Conservation (phyloP, 2,797 vertebrate species). For the Alectoris magna region DNA sequence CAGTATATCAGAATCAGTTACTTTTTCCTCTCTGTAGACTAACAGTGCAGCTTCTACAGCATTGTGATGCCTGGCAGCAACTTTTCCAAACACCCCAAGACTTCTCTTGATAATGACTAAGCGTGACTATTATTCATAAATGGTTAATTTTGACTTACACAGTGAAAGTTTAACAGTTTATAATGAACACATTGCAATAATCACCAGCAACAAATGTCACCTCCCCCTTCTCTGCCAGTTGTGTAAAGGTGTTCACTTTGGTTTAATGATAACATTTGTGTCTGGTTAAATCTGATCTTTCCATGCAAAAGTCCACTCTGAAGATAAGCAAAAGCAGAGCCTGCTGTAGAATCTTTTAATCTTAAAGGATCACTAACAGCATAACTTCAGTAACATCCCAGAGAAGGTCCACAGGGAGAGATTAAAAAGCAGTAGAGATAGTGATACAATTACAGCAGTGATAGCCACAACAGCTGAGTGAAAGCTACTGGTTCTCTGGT, state of each 20-base stretch:
- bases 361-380: neutral
- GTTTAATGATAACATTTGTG: neutral
- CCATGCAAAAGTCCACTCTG: neutral
- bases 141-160: neutral
- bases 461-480: constrained; percentile 14
- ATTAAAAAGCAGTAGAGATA: constrained; percentile 4
- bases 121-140: neutral
- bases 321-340: constrained; percentile 13
- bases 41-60: neutral
- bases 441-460: neutral
- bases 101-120: neutral
- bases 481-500: neutral
- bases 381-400: neutral
- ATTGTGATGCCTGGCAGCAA: neutral
- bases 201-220: neutral
- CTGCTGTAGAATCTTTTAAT: neutral
- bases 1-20: neutral
- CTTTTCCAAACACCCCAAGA: neutral
- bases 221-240: neutral
- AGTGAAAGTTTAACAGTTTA: neutral
- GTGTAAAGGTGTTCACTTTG: neutral
- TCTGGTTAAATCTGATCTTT: neutral
- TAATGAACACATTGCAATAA: neutral
- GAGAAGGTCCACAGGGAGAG: constrained; percentile 1
- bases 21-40: neutral